phyloP scores from a whole-genome alignment of 2,113 vertebrate species.

The Brienomyrus brachyistius region DNA sequence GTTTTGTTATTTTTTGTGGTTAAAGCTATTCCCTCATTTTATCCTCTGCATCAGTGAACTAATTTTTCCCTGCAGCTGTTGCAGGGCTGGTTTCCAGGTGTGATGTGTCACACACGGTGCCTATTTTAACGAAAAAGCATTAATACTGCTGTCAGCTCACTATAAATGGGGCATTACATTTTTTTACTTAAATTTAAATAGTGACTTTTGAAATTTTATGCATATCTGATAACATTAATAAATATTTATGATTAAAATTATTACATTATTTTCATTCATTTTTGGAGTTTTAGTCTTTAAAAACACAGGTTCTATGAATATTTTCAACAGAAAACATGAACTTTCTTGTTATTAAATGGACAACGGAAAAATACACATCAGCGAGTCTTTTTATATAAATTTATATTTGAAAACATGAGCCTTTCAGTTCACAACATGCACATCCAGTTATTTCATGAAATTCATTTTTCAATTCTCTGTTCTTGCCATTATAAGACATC shows the following conservation, averaged over 20 bases:
- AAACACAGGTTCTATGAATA: background rate
- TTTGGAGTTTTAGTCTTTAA: background rate
- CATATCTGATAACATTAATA: background rate
- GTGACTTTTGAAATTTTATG: background rate
- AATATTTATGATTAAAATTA: background rate
- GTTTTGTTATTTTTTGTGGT: background rate
- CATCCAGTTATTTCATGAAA: background rate
- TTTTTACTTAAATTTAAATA: background rate
- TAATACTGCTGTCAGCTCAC: background rate
- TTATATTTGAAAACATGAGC: background rate
- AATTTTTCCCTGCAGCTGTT: slow-evolving; percentile 11
- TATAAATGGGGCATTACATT: background rate
- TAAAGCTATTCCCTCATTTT: background rate
- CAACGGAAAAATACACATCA: background rate
- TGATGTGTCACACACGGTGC: background rate
- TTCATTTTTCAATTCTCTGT: background rate
- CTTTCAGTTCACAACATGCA: background rate
- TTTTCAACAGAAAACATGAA: background rate
- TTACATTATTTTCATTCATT: background rate
- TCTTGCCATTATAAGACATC: background rate
- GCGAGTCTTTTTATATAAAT: background rate
- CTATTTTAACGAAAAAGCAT: background rate
- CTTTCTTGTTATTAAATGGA: background rate
- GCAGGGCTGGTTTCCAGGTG: background rate
- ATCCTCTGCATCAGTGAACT: background rate